Conservation (phyloP, 2,888 invertebrate genomes). For the Patella pellucida region DNA sequence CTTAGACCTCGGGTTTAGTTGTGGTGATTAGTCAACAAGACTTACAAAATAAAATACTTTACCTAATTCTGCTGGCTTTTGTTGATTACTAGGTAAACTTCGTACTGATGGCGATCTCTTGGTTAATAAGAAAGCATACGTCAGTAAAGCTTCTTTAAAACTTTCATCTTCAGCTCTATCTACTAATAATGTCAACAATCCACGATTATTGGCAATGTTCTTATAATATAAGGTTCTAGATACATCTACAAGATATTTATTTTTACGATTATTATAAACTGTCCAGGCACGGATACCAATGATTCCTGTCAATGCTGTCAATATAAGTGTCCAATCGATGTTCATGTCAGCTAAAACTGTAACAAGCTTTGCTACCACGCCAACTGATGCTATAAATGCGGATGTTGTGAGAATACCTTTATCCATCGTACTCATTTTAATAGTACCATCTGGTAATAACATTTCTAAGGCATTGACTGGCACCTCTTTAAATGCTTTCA, state of each 20-base stretch:
- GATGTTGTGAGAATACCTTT: slow-evolving; percentile 52
- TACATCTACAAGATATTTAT: slow-evolving; percentile 61
- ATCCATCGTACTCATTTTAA: slow-evolving; percentile 59
- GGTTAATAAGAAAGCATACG: slow-evolving; percentile 64
- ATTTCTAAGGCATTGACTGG: slow-evolving; percentile 63
- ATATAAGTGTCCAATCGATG: slow-evolving; percentile 55
- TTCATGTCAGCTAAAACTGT: slow-evolving; percentile 53
- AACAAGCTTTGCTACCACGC: slow-evolving; percentile 61
- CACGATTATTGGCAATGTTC: slow-evolving; percentile 68
- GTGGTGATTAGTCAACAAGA: too few species aligned
- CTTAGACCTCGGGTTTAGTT: too few species aligned
- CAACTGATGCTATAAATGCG: slow-evolving; percentile 44
- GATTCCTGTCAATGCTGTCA: slow-evolving; percentile 52
- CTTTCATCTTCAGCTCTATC: slow-evolving; percentile 69
- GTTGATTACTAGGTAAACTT: slow-evolving; percentile 30
- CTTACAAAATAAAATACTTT: background rate
- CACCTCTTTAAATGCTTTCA: slow-evolving; percentile 70
- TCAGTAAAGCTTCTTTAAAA: slow-evolving; percentile 66
- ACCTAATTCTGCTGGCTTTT: slow-evolving; percentile 41
- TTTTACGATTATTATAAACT: slow-evolving; percentile 59
- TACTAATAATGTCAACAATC: slow-evolving; percentile 64
- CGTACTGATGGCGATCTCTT: slow-evolving; percentile 47
- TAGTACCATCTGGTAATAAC: slow-evolving; percentile 65
- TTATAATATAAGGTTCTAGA: slow-evolving; percentile 65
- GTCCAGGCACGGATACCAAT: slow-evolving; percentile 54